A percentile compares a stretch with the other conserved stretches of the same genome.
Conservation (phyloP, 2,888 invertebrate genomes). For the Drosophila mimica region DNA sequence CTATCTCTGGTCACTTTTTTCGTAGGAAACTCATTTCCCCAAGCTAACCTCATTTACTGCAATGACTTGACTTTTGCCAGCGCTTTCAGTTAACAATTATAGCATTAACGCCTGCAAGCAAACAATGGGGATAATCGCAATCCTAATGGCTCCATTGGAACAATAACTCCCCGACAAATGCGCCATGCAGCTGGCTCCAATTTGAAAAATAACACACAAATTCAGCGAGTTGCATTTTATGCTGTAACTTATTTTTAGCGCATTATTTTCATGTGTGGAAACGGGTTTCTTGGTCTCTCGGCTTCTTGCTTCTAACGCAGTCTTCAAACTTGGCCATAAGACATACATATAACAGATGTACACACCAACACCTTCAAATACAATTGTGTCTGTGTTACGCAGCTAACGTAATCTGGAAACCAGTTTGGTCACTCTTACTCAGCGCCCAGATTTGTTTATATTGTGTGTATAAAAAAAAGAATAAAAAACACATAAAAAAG, state of each 20-base stretch:
- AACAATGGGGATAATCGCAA: constrained; percentile 48
- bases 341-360: constrained; percentile 16
- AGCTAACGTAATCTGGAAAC: constrained; percentile 60
- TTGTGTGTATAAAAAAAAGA: constrained; percentile 22
- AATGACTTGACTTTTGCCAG: constrained; percentile 25
- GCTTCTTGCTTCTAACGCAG: constrained; percentile 53
- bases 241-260: constrained; percentile 79
- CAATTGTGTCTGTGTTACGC: background rate
- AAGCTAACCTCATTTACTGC: constrained; percentile 9
- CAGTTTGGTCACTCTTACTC: constrained; percentile 80
- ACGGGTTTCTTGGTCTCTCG: constrained; percentile 67
- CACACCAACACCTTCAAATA: constrained; percentile 4
- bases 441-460: constrained; percentile 51
- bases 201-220: constrained; percentile 45
- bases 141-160: constrained; percentile 26
- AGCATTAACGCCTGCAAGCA: constrained; percentile 36
- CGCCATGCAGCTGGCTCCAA: constrained; percentile 39
- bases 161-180: constrained; percentile 26
- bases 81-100: constrained; percentile 43
- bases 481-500: background rate
- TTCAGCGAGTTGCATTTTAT: constrained; percentile 41
- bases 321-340: constrained; percentile 22
- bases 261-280: constrained; percentile 50
- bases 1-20: background rate
- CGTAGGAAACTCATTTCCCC: too few species aligned